Conservation (phyloP, 2,797 vertebrate species). For the Otus scops region DNA sequence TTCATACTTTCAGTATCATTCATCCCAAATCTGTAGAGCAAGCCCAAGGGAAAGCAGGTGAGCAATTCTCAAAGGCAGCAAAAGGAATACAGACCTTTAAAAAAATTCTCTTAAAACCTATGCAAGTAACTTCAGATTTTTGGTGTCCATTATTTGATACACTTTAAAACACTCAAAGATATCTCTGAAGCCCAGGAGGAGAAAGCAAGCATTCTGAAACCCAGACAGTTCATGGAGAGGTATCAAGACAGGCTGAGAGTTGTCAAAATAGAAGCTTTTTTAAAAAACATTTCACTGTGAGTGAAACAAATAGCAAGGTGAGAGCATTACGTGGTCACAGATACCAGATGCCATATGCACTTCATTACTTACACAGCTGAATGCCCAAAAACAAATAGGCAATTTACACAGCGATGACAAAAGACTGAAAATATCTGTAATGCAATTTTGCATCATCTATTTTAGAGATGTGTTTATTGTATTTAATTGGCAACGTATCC, state of each 20-base stretch:
- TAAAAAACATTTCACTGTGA: not conserved
- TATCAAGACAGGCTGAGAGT: not conserved
- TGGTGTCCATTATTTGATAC: not conserved
- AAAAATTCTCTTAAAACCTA: not conserved
- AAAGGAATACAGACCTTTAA: not conserved
- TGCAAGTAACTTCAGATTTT: not conserved
- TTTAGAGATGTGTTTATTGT: not conserved
- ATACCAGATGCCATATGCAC: not conserved
- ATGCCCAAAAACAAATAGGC: not conserved
- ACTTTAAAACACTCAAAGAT: not conserved
- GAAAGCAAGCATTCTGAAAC: not conserved
- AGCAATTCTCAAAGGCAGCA: not conserved
- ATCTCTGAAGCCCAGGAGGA: not conserved
- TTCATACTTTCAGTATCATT: not conserved
- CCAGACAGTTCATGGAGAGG: not conserved
- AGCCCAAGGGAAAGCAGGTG: not conserved
- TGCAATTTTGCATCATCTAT: not conserved
- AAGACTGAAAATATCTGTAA: not conserved
- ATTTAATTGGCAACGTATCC: not conserved
- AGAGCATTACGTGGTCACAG: not conserved
- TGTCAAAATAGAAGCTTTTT: not conserved
- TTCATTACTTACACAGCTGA: not conserved
- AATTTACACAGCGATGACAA: fast-evolving
- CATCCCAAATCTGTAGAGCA: not conserved
- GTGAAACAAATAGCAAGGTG: not conserved